Evolutionary conservation across 2,888 invertebrate species (phyloP), one percentile per base, ranked within the genome.

Genomic region (Scaeva pyrastri): DNA sequence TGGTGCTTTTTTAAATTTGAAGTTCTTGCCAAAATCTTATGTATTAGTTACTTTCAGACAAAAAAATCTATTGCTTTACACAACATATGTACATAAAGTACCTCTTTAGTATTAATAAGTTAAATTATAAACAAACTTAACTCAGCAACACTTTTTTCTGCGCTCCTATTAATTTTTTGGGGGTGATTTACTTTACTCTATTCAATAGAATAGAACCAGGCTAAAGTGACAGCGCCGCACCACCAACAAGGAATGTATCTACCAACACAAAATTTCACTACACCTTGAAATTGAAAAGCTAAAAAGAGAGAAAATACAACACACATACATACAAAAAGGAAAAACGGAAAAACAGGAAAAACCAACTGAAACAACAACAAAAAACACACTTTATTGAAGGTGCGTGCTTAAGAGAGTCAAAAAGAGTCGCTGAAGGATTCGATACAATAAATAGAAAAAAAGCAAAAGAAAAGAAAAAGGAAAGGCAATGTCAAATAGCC

Each of bases 231-330:
- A 85, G 73, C 82, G 77, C 81, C 74, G 76, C 80, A 73, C 73
- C 86, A 80, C 71, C 77, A 77, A 73, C 82, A 64, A 86, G 74
- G 82, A 86, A 86, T 86, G 86, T 86, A 86, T 86, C 81, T 86
- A 82, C 86, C 74, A 81, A 86, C 77, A 77, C 48, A 81, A 41
- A 74, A 82, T 82, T 82, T 71, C 77, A 71, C 74, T 82, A 86
- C 82, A 82, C 82, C 86, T 86, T 86, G 77, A 86, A 81, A 86
- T 86, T 86, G 77, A 86, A 81, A 86, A 74, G 56, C 31, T 16
- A 50, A 62, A 81, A n/a, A n/a, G n/a, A 78, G 82, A 86, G 82
- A 81, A 62, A 45, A 77, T 58, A 68, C 39, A 68, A 36, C 77
- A 41, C 45, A 77, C 77, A 77, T 72, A 81, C 76, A 73, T 48